Evolutionary conservation across 1,140 invertebrate species (phyloP).

Genomic region (Drosophila repletoides): DNA sequence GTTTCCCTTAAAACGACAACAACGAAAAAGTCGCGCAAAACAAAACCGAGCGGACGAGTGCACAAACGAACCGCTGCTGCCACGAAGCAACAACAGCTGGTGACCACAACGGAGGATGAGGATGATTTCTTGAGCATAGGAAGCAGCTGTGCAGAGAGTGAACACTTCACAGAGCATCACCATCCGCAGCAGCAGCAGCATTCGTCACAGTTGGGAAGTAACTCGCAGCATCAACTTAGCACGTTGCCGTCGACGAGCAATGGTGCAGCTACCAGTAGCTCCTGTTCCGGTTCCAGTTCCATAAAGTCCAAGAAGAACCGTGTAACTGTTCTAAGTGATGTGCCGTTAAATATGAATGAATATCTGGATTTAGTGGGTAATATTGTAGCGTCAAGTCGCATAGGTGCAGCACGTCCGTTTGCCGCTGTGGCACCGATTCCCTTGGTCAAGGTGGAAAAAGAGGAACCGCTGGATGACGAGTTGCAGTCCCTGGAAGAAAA

Average conservation of each 20-base stretch:
- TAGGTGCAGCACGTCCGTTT: slow-evolving; percentile 56
- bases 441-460: slow-evolving; percentile 75
- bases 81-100: slow-evolving; percentile 24
- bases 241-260: slow-evolving; percentile 55
- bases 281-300: slow-evolving; percentile 18
- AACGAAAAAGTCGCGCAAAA: slow-evolving; percentile 61
- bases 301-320: slow-evolving; percentile 71
- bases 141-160: slow-evolving; percentile 54
- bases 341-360: slow-evolving; percentile 78
- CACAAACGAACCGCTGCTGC: slow-evolving; percentile 38
- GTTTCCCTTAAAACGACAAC: slow-evolving; percentile 39
- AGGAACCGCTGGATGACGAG: slow-evolving; percentile 66
- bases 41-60: slow-evolving; percentile 25
- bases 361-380: slow-evolving; percentile 78
- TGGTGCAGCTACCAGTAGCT: slow-evolving; percentile 21
- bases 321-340: slow-evolving; percentile 76
- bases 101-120: slow-evolving; percentile 26
- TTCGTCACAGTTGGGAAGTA: neutral
- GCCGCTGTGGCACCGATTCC: slow-evolving; percentile 66
- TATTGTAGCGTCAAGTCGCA: slow-evolving; percentile 77
- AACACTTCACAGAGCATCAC: slow-evolving; percentile 13
- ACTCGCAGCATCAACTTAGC: slow-evolving; percentile 31
- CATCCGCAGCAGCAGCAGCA: slow-evolving; percentile 8
- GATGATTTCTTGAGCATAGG: slow-evolving; percentile 71
- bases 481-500: slow-evolving; percentile 39